Evolutionary conservation across 2,797 vertebrate species (phyloP), one percentile per base, ranked within the genome.

Genomic region (Hydrolagus colliei): DNA sequence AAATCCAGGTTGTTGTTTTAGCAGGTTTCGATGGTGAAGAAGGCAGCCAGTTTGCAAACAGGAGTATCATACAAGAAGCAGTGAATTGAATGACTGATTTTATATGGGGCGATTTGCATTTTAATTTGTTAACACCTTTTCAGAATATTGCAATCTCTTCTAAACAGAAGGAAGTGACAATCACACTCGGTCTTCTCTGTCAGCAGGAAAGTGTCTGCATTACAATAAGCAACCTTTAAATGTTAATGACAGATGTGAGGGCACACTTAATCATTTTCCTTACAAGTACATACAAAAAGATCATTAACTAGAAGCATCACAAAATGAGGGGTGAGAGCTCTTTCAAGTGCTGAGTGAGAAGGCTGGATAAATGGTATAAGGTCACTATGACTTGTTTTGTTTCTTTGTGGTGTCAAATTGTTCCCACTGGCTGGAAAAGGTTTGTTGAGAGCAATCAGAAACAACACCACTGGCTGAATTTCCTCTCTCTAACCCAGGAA

Each of bases 221-320:
- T 4, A 82, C 13, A 20, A 10, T 18, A 20, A 9, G 41, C 16
- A 71, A 65, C 32, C 65, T 68, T 80, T 84, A 41, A 84, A 84
- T 52, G 79, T 65, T 71, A 35, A 84, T 9, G 22, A 68, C 79
- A 84, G 79, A 63, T 84, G 79, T 84, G 79, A 35, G 68, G 63
- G 63, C 20, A 84, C 68, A 84, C 79, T 84, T 84, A 84, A 84
- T 84, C 79, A 20, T 71, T 41, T 84, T 63, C 67, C 79, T 65
- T 84, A 63, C 14, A 71, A 68, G 32, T 71, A 71, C 65, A 84
- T 18, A 84, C 14, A 80, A 80, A 67, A 9, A 52, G 79, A 71
- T 84, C 79, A 84, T 41, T 6, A 27, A 27, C 27, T 27, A 27
- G 27, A 65, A 82, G 22, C 27, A 82, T 82, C 20, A 13, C 63